These are phyloP conservation scores for Cheilosia soror DNA, from an alignment of 2,888 invertebrate species.

Conservation along the genomic window DNA sequence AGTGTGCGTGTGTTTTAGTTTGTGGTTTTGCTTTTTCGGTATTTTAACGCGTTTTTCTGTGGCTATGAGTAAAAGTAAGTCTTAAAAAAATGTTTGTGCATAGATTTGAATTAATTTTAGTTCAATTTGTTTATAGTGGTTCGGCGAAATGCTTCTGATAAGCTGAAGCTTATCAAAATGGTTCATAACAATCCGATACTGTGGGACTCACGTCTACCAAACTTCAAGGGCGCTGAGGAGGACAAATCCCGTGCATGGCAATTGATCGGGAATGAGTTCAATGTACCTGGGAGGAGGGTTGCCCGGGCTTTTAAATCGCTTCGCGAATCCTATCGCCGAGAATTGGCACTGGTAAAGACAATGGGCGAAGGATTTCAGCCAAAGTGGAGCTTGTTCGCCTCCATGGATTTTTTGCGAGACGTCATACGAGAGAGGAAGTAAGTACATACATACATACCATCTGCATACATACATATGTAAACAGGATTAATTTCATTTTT, in stretches of 20 bases:
- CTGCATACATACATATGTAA: neutral
- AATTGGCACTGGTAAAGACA: conserved; percentile 81
- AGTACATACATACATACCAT: conserved; percentile 76
- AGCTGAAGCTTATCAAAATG: conserved; percentile 82
- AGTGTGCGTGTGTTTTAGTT: conserved; percentile 36
- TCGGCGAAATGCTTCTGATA: conserved; percentile 82
- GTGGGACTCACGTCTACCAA: conserved; percentile 82
- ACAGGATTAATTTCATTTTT: neutral
- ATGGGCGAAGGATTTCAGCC: conserved; percentile 83
- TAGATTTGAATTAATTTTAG: neutral
- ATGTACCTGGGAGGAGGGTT: conserved; percentile 82
- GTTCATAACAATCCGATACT: conserved; percentile 82
- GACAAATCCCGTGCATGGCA: conserved; percentile 83
- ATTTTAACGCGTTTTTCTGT: neutral
- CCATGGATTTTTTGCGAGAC: conserved; percentile 82
- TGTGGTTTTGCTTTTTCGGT: conserved; percentile 9
- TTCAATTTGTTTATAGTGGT: conserved; percentile 79
- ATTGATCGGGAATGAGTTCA: conserved; percentile 81
- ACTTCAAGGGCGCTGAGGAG: conserved; percentile 82
- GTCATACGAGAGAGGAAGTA: conserved; percentile 82
- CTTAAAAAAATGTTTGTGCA: neutral
- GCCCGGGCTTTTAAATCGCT: conserved; percentile 82
- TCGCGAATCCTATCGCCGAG: conserved; percentile 82
- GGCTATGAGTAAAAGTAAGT: conserved; percentile 64
- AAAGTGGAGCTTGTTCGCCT: conserved; percentile 82